Evolutionary conservation across 2,888 invertebrate genomes (phyloP).

Genomic region (Sinelater perroti): DNA sequence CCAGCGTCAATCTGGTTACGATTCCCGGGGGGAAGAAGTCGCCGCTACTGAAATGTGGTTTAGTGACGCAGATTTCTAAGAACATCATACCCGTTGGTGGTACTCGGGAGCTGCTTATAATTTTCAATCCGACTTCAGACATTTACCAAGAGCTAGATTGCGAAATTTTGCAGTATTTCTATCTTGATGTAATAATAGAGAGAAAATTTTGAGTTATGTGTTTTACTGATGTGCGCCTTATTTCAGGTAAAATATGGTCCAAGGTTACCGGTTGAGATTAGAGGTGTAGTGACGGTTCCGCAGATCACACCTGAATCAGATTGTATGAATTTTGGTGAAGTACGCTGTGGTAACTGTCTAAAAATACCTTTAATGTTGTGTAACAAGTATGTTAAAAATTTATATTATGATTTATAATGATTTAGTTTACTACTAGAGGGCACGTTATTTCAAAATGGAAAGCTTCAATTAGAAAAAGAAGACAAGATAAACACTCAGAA

Average conservation of each 20-base stretch:
- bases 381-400: slow-evolving; percentile 60
- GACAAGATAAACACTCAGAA: too few relatives aligned
- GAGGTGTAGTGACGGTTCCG: slow-evolving; percentile 68
- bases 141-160: slow-evolving; percentile 60
- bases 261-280: slow-evolving; percentile 66
- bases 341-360: slow-evolving; percentile 68
- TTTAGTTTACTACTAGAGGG: slow-evolving; percentile 59
- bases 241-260: slow-evolving; percentile 66
- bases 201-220: too few relatives aligned
- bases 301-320: slow-evolving; percentile 61
- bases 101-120: slow-evolving; percentile 62
- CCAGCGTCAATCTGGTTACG: slow-evolving; percentile 59
- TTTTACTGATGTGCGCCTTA: not conserved
- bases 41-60: slow-evolving; percentile 48
- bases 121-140: slow-evolving; percentile 63
- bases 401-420: slow-evolving; percentile 65
- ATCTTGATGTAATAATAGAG: slow-evolving; percentile 67
- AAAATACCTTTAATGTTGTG: slow-evolving; percentile 64
- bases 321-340: slow-evolving; percentile 65
- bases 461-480: slow-evolving; percentile 24
- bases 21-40: slow-evolving; percentile 37
- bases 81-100: slow-evolving; percentile 63
- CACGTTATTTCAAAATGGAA: slow-evolving; percentile 66
- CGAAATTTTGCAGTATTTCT: slow-evolving; percentile 59
- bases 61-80: slow-evolving; percentile 54